Conservation (phyloP, 1,140 invertebrate species). For the Galendromus occidentalis region DNA sequence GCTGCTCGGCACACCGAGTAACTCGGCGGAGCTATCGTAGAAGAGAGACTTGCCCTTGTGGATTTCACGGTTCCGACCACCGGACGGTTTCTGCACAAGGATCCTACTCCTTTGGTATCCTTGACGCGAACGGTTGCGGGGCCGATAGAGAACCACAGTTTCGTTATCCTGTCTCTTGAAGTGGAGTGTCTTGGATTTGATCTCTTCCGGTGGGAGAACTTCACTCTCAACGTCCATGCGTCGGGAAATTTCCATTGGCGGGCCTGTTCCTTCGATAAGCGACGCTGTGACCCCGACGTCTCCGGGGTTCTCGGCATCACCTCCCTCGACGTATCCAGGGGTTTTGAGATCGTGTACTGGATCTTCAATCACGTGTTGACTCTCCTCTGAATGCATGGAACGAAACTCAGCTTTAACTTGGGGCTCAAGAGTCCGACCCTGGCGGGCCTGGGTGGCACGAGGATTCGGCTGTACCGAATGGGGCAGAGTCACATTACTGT, state of each 20-base stretch:
- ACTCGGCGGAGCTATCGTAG: not conserved
- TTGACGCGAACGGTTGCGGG: not conserved
- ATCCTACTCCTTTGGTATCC: slow-evolving; percentile 1
- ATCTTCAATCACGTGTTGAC: no score
- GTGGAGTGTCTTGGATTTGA: not conserved
- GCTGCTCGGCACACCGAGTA: not conserved
- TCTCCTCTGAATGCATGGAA: no score
- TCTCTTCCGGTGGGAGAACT: not conserved
- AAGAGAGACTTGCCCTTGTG: not conserved
- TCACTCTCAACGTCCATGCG: not conserved
- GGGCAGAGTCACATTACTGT: no score
- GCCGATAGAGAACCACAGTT: not conserved
- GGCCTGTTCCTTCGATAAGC: no score
- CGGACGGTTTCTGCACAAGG: not conserved
- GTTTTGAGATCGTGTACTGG: no score
- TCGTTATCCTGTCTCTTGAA: not conserved
- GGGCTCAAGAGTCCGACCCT: no score
- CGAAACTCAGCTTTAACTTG: no score
- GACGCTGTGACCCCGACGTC: no score
- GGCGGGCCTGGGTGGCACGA: no score
- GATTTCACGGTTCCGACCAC: not conserved
- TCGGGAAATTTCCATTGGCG: not conserved
- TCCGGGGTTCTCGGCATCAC: no score
- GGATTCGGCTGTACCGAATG: no score
- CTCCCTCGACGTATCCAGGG: no score